These are phyloP conservation scores for Listrodromus nycthemerus DNA, from an alignment of 2,888 invertebrate genomes.

Conservation along the genomic window DNA sequence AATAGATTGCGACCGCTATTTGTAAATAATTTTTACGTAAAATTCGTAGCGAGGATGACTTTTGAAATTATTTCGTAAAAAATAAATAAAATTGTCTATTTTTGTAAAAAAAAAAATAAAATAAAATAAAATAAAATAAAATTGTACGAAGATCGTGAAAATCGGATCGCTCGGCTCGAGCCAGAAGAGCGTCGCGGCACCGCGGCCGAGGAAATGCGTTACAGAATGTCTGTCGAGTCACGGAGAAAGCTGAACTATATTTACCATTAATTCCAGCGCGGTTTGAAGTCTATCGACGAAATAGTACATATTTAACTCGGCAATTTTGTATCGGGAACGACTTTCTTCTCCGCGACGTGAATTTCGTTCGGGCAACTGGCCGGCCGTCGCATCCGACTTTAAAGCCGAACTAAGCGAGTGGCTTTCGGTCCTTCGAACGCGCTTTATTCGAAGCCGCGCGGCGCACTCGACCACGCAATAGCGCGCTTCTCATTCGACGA, in stretches of 20 bases:
- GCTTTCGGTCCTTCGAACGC: no score
- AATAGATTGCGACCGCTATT: no score
- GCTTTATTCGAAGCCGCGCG: no score
- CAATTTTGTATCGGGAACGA: neutral
- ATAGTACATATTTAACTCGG: neutral
- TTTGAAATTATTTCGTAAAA: neutral
- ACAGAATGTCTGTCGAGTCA: neutral
- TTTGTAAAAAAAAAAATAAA: neutral
- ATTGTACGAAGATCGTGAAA: neutral
- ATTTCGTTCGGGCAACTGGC: neutral
- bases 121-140: neutral
- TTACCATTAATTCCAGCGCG: conserved; percentile 3
- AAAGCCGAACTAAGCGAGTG: no score
- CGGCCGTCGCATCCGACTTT: no score
- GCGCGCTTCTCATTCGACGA: no score
- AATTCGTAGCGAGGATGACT: neutral
- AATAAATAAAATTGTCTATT: neutral
- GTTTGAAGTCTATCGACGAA: conserved; percentile 4
- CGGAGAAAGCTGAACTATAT: conserved; percentile 24
- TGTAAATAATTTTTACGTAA: neutral
- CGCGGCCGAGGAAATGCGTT: conserved; percentile 6
- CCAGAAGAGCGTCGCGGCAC: neutral
- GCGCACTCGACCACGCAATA: no score
- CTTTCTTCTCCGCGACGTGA: conserved; percentile 17
- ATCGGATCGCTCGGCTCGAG: neutral